These are phyloP conservation scores for Misgurnus anguillicaudatus DNA, from an alignment of 2,113 vertebrate species.

Conservation along the genomic window DNA sequence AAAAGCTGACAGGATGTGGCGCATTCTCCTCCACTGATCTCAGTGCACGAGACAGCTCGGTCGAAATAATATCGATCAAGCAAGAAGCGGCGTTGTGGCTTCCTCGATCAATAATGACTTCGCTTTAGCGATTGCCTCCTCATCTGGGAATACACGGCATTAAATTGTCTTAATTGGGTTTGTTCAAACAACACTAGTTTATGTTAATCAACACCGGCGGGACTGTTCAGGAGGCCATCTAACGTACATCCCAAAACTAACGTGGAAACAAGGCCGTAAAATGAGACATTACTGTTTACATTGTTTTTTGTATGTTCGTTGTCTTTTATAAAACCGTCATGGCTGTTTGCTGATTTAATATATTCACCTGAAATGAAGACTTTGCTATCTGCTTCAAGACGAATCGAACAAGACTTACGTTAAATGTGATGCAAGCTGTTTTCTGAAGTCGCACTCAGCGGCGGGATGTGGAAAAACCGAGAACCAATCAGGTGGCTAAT, in stretches of 20 bases:
- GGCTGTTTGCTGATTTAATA: not conserved
- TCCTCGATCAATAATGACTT: constrained; percentile 1
- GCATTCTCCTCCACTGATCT: not conserved
- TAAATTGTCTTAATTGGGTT: not conserved
- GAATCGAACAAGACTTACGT: constrained; percentile 43
- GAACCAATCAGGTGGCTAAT: constrained; percentile 27
- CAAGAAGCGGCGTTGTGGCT: not conserved
- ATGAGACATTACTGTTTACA: not conserved
- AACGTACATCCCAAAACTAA: constrained; percentile 21
- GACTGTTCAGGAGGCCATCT: not conserved
- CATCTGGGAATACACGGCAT: not conserved
- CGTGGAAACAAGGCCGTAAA: not conserved
- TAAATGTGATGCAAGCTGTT: constrained; percentile 22
- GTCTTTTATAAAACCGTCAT: not conserved
- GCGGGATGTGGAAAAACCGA: constrained; percentile 25
- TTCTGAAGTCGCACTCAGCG: constrained; percentile 16
- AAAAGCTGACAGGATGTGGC: not conserved
- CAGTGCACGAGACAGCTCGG: not conserved
- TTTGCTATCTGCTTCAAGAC: not conserved
- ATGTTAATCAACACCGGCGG: not conserved
- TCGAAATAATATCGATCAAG: not conserved
- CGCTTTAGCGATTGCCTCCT: not conserved
- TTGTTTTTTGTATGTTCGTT: not conserved
- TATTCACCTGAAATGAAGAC: not conserved
- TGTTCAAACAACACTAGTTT: not conserved